phyloP scores from a whole-genome alignment of 2,888 invertebrate species.

The Antheraea assamensis region DNA sequence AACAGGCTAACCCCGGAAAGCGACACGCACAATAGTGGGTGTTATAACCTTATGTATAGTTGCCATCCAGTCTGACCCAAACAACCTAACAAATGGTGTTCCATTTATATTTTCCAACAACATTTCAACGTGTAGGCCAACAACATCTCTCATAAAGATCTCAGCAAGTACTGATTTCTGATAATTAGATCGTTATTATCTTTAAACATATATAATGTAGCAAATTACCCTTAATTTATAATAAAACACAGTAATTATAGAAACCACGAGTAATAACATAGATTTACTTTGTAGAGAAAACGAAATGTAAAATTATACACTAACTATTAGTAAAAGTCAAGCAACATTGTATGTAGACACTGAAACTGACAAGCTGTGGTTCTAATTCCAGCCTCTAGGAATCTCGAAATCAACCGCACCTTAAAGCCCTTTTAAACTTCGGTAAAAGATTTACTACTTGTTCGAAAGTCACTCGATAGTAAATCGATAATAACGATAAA shows the following conservation, averaged over 20 bases:
- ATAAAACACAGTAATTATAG: background rate
- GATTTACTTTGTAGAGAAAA: constrained; percentile 4
- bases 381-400: background rate
- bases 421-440: constrained; percentile 8
- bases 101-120: background rate
- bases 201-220: background rate
- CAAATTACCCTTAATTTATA: background rate
- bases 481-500: background rate
- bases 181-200: background rate
- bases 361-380: constrained; percentile 6
- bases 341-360: constrained; percentile 1
- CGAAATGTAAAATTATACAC: background rate
- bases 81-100: too few species aligned
- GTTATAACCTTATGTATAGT: too few species aligned
- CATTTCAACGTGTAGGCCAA: background rate
- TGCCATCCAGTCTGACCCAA: too few species aligned
- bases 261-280: background rate
- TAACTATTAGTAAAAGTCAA: constrained; percentile 6
- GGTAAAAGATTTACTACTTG: background rate
- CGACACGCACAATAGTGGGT: too few species aligned
- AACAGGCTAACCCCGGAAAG: too few species aligned
- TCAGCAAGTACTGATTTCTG: background rate
- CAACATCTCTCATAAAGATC: background rate
- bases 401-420: constrained; percentile 6
- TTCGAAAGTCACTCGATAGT: background rate